A percentile compares a stretch with the other conserved stretches of the same genome.
These are phyloP conservation scores for Myrmophylax atrothorax DNA, from an alignment of 2,113 vertebrate species.

Conservation along the genomic window DNA sequence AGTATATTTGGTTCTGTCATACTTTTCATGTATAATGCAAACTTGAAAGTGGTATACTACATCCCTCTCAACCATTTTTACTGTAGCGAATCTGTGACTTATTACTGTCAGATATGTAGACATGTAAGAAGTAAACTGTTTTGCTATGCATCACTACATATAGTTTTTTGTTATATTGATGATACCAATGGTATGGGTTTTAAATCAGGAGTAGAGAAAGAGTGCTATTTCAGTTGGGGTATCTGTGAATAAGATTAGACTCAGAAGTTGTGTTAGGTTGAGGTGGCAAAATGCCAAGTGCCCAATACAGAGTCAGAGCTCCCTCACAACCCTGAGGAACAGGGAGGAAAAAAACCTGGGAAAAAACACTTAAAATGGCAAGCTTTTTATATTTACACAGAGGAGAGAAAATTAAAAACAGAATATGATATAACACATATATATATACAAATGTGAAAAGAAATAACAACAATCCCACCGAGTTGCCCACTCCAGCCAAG, in stretches of 20 bases:
- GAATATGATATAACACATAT: too few relatives aligned
- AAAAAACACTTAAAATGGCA: too few relatives aligned
- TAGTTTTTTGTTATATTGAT: background rate
- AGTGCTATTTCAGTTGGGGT: background rate
- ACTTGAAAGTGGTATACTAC: background rate
- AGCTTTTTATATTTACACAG: too few relatives aligned
- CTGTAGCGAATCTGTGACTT: background rate
- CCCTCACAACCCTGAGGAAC: too few relatives aligned
- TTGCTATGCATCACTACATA: background rate
- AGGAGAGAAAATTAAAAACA: too few relatives aligned
- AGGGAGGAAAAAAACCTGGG: too few relatives aligned
- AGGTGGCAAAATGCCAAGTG: too few relatives aligned
- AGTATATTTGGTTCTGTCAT: background rate
- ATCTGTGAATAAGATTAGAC: background rate
- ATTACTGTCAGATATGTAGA: background rate
- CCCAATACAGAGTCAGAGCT: too few relatives aligned
- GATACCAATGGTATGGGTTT: background rate
- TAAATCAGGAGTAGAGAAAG: background rate
- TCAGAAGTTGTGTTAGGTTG: background rate
- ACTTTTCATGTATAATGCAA: background rate
- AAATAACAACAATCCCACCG: too few relatives aligned
- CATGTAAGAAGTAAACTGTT: background rate
- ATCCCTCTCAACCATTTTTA: background rate
- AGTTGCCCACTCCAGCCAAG: too few relatives aligned
- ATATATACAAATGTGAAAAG: too few relatives aligned